These are phyloP conservation scores for Heterodera carotae DNA, from an alignment of 1,140 invertebrate genomes.

Conservation along the genomic window DNA sequence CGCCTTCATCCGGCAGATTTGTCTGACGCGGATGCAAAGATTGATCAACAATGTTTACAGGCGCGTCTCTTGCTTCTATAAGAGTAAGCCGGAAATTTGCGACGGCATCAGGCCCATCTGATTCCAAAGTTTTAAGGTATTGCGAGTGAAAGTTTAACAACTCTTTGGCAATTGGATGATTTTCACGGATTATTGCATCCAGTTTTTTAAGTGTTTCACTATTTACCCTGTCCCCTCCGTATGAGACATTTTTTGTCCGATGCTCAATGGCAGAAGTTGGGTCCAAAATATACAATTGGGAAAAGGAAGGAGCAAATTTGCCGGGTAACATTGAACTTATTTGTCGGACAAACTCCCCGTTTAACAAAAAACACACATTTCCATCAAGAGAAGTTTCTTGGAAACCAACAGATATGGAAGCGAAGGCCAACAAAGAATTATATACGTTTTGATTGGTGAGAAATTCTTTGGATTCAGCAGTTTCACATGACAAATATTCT, in stretches of 20 bases:
- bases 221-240: not conserved
- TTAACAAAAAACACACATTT: constrained; percentile 1
- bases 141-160: not conserved
- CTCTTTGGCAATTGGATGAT: constrained; percentile 1
- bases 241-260: not conserved
- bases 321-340: not conserved
- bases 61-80: too few species aligned
- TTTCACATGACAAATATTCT: not conserved
- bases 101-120: too few species aligned
- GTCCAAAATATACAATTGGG: not conserved
- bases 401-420: constrained; percentile 7
- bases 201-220: not conserved
- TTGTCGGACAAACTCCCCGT: not conserved
- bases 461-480: not conserved
- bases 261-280: not conserved
- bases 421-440: constrained; percentile 12
- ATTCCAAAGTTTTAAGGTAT: not conserved
- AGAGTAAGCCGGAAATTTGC: too few species aligned
- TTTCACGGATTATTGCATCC: not conserved
- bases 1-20: not conserved
- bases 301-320: not conserved
- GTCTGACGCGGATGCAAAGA: not conserved
- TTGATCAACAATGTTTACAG: not conserved
- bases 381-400: not conserved
- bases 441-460: not conserved